These are phyloP conservation scores for Hyposmocoma kahamanoa DNA, from an alignment of 1,140 invertebrate species.

Conservation along the genomic window DNA sequence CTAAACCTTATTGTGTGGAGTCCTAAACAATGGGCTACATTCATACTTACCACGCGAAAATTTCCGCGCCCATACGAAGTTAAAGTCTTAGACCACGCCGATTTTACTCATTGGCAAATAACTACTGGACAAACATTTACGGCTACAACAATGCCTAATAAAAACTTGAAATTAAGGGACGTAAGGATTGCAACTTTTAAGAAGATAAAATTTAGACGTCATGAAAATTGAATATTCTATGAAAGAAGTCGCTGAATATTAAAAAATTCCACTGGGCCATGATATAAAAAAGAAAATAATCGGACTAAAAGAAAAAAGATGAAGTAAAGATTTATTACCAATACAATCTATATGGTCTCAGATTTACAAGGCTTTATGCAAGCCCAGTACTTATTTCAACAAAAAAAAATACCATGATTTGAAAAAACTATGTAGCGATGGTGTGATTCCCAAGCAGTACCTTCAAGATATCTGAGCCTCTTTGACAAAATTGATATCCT, in stretches of 20 bases:
- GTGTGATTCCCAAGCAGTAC: too few species aligned
- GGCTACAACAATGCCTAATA: not conserved
- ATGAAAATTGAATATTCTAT: not conserved
- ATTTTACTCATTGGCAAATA: conserved; percentile 10
- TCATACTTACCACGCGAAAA: conserved; percentile 9
- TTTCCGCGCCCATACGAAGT: conserved; percentile 12
- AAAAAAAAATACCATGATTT: too few species aligned
- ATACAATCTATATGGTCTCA: too few species aligned
- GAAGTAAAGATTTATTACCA: too few species aligned
- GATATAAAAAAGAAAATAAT: too few species aligned
- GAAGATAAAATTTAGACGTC: not conserved
- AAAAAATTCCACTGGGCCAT: too few species aligned
- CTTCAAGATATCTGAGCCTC: too few species aligned
- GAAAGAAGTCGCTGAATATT: not conserved
- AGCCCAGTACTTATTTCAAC: too few species aligned
- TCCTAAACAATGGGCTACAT: conserved; percentile 7
- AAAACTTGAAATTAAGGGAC: not conserved
- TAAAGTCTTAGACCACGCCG: conserved; percentile 4
- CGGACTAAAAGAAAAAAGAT: too few species aligned
- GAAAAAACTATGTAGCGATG: too few species aligned
- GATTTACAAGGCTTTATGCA: too few species aligned
- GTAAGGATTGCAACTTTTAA: not conserved
- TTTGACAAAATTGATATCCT: too few species aligned
- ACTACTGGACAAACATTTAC: not conserved
- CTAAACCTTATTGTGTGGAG: conserved; percentile 1